Evolutionary conservation across 2,797 vertebrate genomes (phyloP), one percentile per base, ranked within the genome.

Genomic region (Lophotriccus pileatus): DNA sequence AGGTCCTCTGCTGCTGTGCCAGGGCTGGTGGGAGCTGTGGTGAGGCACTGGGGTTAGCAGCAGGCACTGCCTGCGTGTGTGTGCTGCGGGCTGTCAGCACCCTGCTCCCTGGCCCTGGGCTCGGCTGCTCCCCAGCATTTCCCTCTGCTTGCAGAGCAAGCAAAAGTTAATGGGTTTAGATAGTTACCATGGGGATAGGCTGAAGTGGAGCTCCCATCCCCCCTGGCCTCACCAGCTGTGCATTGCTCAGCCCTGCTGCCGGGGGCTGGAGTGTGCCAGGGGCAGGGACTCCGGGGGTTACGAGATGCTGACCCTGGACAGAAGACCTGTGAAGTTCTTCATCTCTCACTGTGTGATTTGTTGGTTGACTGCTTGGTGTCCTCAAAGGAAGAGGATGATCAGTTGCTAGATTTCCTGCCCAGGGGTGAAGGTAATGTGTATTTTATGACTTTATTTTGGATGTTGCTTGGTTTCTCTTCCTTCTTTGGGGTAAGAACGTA

Each of bases 181-280:
- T 17, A 62, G 79, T 91, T 56, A 9, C 87, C 56, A 4, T 69
- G 69, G 91, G 86, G 72, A 81, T 23, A 6, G 20, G 39, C 34
- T 90, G 84, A 84, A 89, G 67, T 30, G 69, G 60, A 87, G 68
- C 46, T 79, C 74, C 14, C 62, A 6, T 37, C 46, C 60, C 2
- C 25, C 28, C 73, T 19, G 20, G 50, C 17, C 75, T 73, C 28
- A 3, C 59, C 77, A 41, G 32, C 88, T 73, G 47, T 25, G 50
- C 0, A 0, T 44, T 25, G 6, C 36, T 2, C 50, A 62, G 47
- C 32, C 7, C 1, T 12, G 3, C 4, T 25, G 49, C 63, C 2
- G 3, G 47, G 32, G 66, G 25, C 17, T 19, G 25, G 59, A 89
- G 39, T 2, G 7, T 56, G 47, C 22, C 1, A 2, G 43, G 43